Evolutionary conservation across 2,797 vertebrate genomes (phyloP).

Genomic region (Leucoraja ocellata): DNA sequence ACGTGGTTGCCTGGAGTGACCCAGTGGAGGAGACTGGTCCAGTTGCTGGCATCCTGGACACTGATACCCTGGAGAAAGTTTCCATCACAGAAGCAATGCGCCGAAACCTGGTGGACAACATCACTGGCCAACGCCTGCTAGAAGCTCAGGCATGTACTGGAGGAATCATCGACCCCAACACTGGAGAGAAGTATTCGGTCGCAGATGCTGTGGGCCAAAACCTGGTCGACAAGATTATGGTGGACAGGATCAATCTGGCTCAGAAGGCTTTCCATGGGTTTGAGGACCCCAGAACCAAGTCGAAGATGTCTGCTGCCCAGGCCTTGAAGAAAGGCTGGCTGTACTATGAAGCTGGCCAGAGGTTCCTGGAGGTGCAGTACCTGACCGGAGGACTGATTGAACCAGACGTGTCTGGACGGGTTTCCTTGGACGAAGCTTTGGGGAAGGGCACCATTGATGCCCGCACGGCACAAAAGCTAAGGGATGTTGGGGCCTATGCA

Average conservation of each 20-base stretch:
- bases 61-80: constrained; percentile 91
- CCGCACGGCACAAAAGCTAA: constrained; percentile 88
- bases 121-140: constrained; percentile 87
- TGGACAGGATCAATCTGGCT: constrained; percentile 89
- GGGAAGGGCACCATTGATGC: constrained; percentile 78
- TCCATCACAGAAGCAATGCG: constrained; percentile 90
- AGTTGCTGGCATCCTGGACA: constrained; percentile 90
- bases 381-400: constrained; percentile 92
- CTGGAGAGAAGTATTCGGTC: constrained; percentile 74
- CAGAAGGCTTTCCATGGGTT: constrained; percentile 94
- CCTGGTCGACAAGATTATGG: constrained; percentile 88
- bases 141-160: constrained; percentile 96
- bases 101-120: constrained; percentile 88
- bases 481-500: constrained; percentile 78
- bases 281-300: constrained; percentile 93
- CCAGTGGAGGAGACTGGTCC: constrained; percentile 81
- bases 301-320: constrained; percentile 91
- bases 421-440: constrained; percentile 83
- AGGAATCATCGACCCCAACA: constrained; percentile 87
- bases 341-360: constrained; percentile 94
- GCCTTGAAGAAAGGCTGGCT: constrained; percentile 96
- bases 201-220: constrained; percentile 73
- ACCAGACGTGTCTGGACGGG: constrained; percentile 70
- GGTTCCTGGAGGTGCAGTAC: constrained; percentile 95
- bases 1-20: constrained; percentile 77